Percentiles rank a stretch among this genome's conserved stretches.
Conservation (phyloP, 37 sponge, comb jelly and placozoan species). For the Spongilla lacustris region DNA sequence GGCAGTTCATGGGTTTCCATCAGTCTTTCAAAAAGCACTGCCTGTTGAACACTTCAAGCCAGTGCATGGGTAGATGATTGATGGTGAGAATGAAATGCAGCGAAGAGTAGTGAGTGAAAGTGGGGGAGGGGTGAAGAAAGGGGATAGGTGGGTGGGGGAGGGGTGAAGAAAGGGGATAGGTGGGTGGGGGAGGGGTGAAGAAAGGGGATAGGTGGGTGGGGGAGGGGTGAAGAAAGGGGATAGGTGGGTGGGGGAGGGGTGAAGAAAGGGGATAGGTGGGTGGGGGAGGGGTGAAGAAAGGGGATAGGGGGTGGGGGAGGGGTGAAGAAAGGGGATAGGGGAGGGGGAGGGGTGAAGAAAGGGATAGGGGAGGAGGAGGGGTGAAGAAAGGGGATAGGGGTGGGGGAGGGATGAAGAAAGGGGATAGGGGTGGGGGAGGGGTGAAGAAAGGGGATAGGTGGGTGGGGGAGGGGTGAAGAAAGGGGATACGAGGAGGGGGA, state of each 20-base stretch:
- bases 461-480: neutral
- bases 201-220: neutral
- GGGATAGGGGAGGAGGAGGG: neutral
- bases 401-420: neutral
- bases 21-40: no score
- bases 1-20: no score
- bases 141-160: neutral
- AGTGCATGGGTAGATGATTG: no score
- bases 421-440: no score
- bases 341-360: neutral
- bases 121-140: conserved; percentile 7
- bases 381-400: neutral
- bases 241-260: neutral
- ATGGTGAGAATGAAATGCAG: no score
- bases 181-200: neutral
- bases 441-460: neutral
- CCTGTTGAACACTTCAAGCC: no score
- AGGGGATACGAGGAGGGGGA: neutral
- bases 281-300: neutral
- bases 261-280: neutral
- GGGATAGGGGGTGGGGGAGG: neutral
- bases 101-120: no score
- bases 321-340: neutral
- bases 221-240: neutral
- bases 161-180: neutral